Evolutionary conservation across 2,797 vertebrate genomes (phyloP).

Genomic region (Coracias cyanogaster): DNA sequence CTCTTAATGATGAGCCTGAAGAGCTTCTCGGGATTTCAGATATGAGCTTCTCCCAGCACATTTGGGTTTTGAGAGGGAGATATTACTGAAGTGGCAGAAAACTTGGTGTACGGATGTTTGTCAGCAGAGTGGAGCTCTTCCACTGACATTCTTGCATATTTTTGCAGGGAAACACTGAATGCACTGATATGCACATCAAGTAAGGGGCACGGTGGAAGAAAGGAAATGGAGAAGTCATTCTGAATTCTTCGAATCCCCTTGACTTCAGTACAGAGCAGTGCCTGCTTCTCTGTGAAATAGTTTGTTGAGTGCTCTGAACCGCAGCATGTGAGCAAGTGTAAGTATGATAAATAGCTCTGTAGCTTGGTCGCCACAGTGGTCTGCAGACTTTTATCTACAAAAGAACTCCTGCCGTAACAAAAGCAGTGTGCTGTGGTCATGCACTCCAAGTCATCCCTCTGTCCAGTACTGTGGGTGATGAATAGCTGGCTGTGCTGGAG

Average conservation of each 20-base stretch:
- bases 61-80: background rate
- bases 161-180: background rate
- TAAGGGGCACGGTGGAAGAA: background rate
- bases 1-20: background rate
- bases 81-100: background rate
- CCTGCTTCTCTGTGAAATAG: background rate
- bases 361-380: background rate
- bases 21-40: background rate
- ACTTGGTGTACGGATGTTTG: background rate
- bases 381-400: background rate
- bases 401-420: background rate
- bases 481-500: background rate
- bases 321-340: background rate
- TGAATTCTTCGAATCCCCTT: background rate
- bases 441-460: background rate
- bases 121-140: background rate
- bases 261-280: background rate
- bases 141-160: background rate
- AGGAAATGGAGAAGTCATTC: background rate
- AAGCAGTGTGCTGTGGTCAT: background rate
- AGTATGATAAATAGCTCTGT: background rate
- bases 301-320: background rate
- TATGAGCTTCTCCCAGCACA: background rate
- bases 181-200: background rate
- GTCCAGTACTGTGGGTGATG: rapidly evolving